Percentiles rank a stretch among this genome's conserved stretches.
phyloP scores from a whole-genome alignment of 2,113 vertebrate genomes.

The Paratilapia polleni region DNA sequence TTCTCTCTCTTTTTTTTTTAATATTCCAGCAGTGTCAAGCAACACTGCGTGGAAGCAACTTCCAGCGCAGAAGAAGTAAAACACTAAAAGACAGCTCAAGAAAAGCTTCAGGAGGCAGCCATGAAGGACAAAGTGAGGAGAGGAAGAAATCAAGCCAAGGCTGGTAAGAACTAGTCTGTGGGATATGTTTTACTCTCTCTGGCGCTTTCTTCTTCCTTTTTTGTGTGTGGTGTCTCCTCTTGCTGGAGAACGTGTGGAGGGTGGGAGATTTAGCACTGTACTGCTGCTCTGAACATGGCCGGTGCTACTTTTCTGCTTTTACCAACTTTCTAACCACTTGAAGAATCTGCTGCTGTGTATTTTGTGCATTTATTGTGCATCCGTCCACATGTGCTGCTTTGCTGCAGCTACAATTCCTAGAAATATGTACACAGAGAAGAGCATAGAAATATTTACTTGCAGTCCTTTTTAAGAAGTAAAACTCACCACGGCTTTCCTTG shows the following conservation, averaged over 20 bases:
- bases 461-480: neutral
- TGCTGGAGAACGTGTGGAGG: conserved; percentile 48
- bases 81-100: conserved; percentile 10
- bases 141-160: conserved; percentile 70
- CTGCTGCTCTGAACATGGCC: conserved; percentile 49
- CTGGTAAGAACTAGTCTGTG: conserved; percentile 68
- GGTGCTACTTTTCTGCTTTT: conserved; percentile 17
- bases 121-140: conserved; percentile 82
- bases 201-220: conserved; percentile 20
- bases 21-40: conserved; percentile 9
- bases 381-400: neutral
- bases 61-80: conserved; percentile 14
- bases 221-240: conserved; percentile 14
- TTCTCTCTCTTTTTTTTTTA: neutral
- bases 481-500: neutral
- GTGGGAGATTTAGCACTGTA: conserved; percentile 63
- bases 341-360: neutral
- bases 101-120: conserved; percentile 35
- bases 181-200: conserved; percentile 8
- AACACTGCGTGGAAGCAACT: conserved; percentile 30
- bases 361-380: neutral
- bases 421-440: neutral
- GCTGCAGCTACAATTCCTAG: neutral
- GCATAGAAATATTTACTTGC: neutral
- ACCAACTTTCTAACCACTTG: conserved; percentile 11